These are phyloP conservation scores for Crepidodera aurea DNA, from an alignment of 2,888 invertebrate species.

Conservation along the genomic window DNA sequence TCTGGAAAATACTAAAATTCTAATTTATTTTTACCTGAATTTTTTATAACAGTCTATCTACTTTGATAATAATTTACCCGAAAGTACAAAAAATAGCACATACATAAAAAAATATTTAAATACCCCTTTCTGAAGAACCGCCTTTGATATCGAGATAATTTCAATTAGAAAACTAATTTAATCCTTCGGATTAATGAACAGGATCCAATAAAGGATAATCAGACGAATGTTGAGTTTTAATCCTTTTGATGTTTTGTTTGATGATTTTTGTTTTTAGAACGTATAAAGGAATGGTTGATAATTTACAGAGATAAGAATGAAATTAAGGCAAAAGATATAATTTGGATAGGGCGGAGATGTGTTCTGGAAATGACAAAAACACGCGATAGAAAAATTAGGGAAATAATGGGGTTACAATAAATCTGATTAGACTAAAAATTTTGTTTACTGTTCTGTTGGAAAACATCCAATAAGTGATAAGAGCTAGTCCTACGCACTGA, in stretches of 20 bases:
- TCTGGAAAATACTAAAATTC: too few relatives aligned
- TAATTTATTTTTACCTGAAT: too few relatives aligned
- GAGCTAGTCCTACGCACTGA: too few relatives aligned
- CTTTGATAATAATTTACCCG: too few relatives aligned
- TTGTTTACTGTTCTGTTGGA: too few relatives aligned
- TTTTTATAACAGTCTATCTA: too few relatives aligned
- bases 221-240: conserved; percentile 15
- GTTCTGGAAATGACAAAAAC: not conserved
- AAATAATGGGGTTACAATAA: too few relatives aligned
- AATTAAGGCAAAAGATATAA: not conserved
- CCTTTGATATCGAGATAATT: conserved; percentile 19
- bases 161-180: conserved; percentile 26
- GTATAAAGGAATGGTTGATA: not conserved
- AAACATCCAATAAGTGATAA: too few relatives aligned
- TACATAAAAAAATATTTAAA: too few relatives aligned
- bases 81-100: too few relatives aligned
- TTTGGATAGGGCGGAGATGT: not conserved
- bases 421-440: too few relatives aligned
- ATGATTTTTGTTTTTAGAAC: conserved; percentile 9
- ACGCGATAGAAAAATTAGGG: too few relatives aligned
- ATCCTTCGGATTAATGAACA: conserved; percentile 31
- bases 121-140: not conserved
- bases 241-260: conserved; percentile 26
- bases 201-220: conserved; percentile 31
- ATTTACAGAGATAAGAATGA: conserved; percentile 1